Base-by-base conservation (phyloP, 2,113 vertebrate species). In the Halcyon senegalensis region DNA sequence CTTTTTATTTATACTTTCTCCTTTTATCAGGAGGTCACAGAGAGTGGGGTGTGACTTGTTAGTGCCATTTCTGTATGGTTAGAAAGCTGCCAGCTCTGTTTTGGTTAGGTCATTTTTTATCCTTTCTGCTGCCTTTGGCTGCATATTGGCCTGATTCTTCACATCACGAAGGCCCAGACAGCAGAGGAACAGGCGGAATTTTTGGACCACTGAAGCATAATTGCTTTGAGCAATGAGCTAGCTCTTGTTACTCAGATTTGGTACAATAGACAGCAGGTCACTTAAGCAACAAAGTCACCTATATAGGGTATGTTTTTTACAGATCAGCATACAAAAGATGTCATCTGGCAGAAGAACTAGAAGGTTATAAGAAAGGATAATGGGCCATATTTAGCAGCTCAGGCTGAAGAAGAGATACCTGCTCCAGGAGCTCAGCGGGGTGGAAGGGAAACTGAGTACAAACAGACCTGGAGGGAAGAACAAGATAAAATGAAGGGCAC, bases 401-500 rank as follows among this genome's bases (percentile, higher is more conserved):
- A 56, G 11, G 19, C 27, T 50, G 69, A 84, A 67, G 31, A 67
- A 74, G 16, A 84, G 31, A 30, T 37, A 17, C 50, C 25, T 59
- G 37, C 33, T 87, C 59, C 41, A 55, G 51, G 51, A 91, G 3
- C 20, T 79, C 27, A 58, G 39, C 0, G 2, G 44, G 16, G 20
- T 73, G 11, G 48, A 90, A 94, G 24, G 9, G 58, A 94, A 89
- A 87, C 16, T 16, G 67, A 68, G 63, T 25, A 19, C 33, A 89
- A 84, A 75, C 10, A 69, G 28, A 66, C 11, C 11, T 1, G 2
- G 41, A 66, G 30, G 44, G 70, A 91, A 69, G 46, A 77, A 89
- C 0, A 0, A 72, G 43, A 27, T 56, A 51, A 63, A 74, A 58
- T 0, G 1, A 79, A 76, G 30, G 27, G 33, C 51, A 75, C 6